A percentile compares a stretch with the other conserved stretches of the same genome.
Conservation (phyloP, 1,140 invertebrate species). For the Brachionus koreanus region DNA sequence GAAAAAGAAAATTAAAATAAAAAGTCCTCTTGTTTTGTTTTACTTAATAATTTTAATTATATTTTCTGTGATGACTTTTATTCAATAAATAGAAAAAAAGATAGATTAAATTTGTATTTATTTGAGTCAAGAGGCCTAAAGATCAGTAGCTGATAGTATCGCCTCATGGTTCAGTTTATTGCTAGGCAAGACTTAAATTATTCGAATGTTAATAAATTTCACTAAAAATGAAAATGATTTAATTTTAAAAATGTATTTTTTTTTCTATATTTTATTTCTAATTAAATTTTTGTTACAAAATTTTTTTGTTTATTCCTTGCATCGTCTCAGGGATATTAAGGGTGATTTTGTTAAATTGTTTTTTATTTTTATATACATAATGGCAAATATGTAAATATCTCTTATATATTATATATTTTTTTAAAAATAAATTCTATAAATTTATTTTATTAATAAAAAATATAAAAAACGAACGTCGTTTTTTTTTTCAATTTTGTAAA, state of each 20-base stretch:
- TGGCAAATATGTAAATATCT: background rate
- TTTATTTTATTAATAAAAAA: background rate
- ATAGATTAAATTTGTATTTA: background rate
- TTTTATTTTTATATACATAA: background rate
- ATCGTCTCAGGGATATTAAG: background rate
- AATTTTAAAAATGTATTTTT: background rate
- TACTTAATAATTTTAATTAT: slow-evolving; percentile 9
- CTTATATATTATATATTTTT: background rate
- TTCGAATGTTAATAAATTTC: background rate
- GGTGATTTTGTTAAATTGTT: background rate
- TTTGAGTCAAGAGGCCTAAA: background rate
- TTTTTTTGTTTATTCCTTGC: background rate
- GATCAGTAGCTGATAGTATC: background rate
- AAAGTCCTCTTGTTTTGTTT: slow-evolving; percentile 17
- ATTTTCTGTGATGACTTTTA: slow-evolving; percentile 10
- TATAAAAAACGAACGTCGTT: background rate
- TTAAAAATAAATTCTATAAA: background rate
- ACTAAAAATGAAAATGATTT: background rate
- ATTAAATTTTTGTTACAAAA: background rate
- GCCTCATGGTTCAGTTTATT: background rate
- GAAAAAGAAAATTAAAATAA: background rate
- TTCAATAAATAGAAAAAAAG: background rate
- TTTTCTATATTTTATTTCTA: background rate
- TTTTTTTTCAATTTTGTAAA: too few species aligned
- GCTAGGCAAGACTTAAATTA: background rate